A percentile compares a stretch with the other conserved stretches of the same genome.
Evolutionary conservation across 53 echinoderm and acorn worm species (phyloP).

Genomic region (Patiria pectinifera): DNA sequence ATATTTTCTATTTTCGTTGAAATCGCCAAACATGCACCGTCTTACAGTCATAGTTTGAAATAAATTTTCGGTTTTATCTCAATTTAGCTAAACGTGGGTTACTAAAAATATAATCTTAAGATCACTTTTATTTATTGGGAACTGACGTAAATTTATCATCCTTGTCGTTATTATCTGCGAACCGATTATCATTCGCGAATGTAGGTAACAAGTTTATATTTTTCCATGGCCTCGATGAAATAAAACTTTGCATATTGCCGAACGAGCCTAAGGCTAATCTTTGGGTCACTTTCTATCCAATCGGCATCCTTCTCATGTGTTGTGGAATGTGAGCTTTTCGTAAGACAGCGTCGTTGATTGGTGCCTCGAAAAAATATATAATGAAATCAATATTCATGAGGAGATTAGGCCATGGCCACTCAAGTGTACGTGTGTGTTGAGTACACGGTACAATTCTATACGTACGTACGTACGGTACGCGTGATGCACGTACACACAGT

Average conservation of each 20-base stretch:
- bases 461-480: background rate
- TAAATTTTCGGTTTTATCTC: no score
- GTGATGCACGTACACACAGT: background rate
- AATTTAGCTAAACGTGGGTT: no score
- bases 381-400: constrained; percentile 53
- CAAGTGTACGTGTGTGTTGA: constrained; percentile 47
- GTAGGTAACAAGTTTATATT: constrained; percentile 28
- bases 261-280: constrained; percentile 59
- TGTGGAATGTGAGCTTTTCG: constrained; percentile 41
- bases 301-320: constrained; percentile 17
- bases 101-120: no score
- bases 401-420: constrained; percentile 56
- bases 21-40: no score
- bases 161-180: no score
- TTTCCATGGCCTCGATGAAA: constrained; percentile 43
- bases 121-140: background rate
- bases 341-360: constrained; percentile 38
- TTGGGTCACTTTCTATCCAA: constrained; percentile 43
- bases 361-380: constrained; percentile 13
- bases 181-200: background rate
- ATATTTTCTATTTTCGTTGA: no score
- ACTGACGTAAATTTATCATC: background rate
- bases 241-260: constrained; percentile 54
- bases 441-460: background rate
- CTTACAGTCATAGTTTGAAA: no score